These are phyloP conservation scores for Hartigia nigra DNA, from an alignment of 2,888 invertebrate genomes.

Conservation along the genomic window DNA sequence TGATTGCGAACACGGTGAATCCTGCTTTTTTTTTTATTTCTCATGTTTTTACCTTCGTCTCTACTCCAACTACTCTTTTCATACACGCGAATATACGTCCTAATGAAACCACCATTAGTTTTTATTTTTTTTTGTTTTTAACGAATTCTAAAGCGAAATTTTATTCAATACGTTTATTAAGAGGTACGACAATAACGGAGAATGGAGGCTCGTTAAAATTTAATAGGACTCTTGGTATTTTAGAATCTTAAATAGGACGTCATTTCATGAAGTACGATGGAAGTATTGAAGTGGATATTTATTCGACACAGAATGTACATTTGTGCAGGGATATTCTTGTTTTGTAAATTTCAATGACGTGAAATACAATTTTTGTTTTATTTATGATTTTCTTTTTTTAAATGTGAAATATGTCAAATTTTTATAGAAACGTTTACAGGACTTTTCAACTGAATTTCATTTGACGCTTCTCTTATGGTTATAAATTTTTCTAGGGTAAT, in stretches of 20 bases:
- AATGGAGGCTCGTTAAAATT: slow-evolving; percentile 3
- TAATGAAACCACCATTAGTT: neutral
- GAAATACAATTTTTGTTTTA: neutral
- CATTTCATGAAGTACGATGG: neutral
- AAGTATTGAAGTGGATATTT: neutral
- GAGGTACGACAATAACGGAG: neutral
- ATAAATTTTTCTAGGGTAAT: neutral
- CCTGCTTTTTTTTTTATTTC: neutral
- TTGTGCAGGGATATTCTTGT: neutral
- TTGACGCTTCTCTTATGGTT: neutral
- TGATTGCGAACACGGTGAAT: neutral
- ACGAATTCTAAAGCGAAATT: neutral
- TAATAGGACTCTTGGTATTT: neutral
- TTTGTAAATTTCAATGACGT: too few species aligned
- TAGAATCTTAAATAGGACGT: neutral
- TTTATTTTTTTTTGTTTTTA: neutral
- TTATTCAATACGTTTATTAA: neutral
- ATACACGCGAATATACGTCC: neutral
- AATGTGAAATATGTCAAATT: neutral
- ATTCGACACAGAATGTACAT: neutral
- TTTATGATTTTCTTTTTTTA: neutral
- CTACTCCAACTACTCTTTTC: neutral
- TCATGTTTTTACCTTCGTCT: neutral
- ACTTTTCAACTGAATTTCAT: neutral
- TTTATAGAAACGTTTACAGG: neutral